phyloP scores from a whole-genome alignment of 2,888 invertebrate genomes.

The Agrypnus murinus region DNA sequence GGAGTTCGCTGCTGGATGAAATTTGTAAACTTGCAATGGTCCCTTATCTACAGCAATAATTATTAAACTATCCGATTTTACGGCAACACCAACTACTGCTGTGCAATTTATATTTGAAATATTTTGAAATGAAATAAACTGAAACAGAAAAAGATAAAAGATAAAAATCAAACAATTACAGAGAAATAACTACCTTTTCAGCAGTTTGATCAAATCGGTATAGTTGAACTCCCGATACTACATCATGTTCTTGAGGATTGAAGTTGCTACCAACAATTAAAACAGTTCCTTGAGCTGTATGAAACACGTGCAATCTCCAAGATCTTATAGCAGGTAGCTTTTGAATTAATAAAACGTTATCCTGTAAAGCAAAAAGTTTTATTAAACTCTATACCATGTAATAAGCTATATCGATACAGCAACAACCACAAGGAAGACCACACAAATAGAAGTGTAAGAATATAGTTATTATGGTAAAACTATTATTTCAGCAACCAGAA shows the following conservation, averaged over 20 bases:
- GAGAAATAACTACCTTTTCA: conserved; percentile 63
- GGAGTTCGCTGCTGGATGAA: conserved; percentile 62
- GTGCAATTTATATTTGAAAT: conserved; percentile 62
- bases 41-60: conserved; percentile 62
- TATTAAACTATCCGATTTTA: conserved; percentile 64
- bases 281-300: conserved; percentile 65
- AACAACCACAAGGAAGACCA: too few species aligned
- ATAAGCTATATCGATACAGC: too few species aligned
- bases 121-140: conserved; percentile 64
- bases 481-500: too few species aligned
- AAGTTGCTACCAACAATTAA: conserved; percentile 64
- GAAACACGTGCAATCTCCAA: conserved; percentile 62
- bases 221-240: conserved; percentile 58
- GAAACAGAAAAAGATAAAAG: too few species aligned
- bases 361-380: too few species aligned
- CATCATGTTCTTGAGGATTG: conserved; percentile 38
- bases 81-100: conserved; percentile 63
- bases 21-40: conserved; percentile 65
- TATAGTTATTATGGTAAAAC: too few species aligned
- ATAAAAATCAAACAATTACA: too few species aligned
- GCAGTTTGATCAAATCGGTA: conserved; percentile 60
- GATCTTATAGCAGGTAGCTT: conserved; percentile 61
- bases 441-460: too few species aligned
- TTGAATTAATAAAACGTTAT: conserved; percentile 61
- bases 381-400: too few species aligned